These are phyloP conservation scores for Drosophila tanythrix DNA, from an alignment of 2,888 invertebrate species.

Conservation along the genomic window DNA sequence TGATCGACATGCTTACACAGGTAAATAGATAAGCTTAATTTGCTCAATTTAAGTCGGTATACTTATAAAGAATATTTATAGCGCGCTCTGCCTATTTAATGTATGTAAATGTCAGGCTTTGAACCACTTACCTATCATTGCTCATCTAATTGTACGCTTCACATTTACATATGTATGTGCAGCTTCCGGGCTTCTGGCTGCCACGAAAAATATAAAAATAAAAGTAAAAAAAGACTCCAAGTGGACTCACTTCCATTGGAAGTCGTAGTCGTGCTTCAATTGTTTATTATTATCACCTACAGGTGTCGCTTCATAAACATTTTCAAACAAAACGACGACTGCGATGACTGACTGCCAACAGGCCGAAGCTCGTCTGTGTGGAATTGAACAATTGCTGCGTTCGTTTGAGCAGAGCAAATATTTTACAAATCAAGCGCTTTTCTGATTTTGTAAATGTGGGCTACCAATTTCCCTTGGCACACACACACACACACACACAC, in stretches of 20 bases:
- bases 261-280: slow-evolving; percentile 68
- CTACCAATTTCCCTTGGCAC: slow-evolving; percentile 77
- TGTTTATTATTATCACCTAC: slow-evolving; percentile 81
- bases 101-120: not conserved
- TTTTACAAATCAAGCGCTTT: slow-evolving; percentile 81
- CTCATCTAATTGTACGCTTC: slow-evolving; percentile 17
- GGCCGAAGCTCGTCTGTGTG: slow-evolving; percentile 54
- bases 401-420: slow-evolving; percentile 79
- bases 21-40: not conserved
- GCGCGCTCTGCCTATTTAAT: not conserved
- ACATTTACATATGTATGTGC: slow-evolving; percentile 14
- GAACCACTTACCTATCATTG: not conserved
- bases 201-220: not conserved
- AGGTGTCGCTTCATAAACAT: slow-evolving; percentile 80
- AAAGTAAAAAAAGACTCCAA: slow-evolving; percentile 9
- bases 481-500: slow-evolving; percentile 57
- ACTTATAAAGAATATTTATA: not conserved
- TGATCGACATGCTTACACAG: not conserved
- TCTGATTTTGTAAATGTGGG: slow-evolving; percentile 81
- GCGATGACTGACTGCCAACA: slow-evolving; percentile 38
- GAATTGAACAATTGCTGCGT: slow-evolving; percentile 78
- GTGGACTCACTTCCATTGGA: slow-evolving; percentile 64
- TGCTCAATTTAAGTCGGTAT: not conserved
- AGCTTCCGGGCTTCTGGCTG: slow-evolving; percentile 21
- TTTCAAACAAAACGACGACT: slow-evolving; percentile 68